Evolutionary conservation across 2,113 vertebrate species (phyloP).

Genomic region (Jacana jacana): DNA sequence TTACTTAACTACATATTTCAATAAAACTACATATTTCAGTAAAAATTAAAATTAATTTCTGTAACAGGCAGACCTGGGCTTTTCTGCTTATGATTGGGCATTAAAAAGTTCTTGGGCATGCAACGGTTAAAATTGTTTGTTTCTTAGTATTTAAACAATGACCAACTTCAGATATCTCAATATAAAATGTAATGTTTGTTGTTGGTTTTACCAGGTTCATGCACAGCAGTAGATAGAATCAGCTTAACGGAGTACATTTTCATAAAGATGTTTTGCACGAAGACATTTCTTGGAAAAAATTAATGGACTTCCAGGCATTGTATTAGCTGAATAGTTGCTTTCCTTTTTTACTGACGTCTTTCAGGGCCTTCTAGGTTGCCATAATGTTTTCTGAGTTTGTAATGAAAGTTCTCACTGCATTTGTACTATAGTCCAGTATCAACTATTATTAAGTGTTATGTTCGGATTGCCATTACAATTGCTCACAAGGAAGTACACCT

Average conservation of each 20-base stretch:
- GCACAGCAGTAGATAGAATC: neutral
- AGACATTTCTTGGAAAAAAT: neutral
- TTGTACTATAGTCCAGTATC: neutral
- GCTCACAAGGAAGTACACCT: neutral
- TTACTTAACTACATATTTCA: neutral
- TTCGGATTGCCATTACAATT: neutral
- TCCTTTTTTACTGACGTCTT: neutral
- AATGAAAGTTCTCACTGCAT: neutral
- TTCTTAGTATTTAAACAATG: neutral
- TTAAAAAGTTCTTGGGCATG: neutral
- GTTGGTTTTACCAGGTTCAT: neutral
- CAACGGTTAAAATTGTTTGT: neutral
- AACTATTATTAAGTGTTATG: neutral
- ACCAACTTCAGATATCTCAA: neutral
- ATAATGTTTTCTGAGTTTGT: neutral
- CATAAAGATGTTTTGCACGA: neutral
- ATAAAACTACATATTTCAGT: accelerated
- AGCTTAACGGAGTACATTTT: neutral
- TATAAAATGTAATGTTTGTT: neutral
- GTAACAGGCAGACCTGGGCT: neutral
- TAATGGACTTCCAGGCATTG: neutral
- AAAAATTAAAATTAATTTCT: neutral
- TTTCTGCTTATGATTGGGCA: neutral
- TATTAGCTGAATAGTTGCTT: neutral
- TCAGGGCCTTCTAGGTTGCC: neutral